Evolutionary conservation across 1,140 invertebrate species (phyloP), one percentile per base, ranked within the genome.

Genomic region (Nasonia vitripennis): DNA sequence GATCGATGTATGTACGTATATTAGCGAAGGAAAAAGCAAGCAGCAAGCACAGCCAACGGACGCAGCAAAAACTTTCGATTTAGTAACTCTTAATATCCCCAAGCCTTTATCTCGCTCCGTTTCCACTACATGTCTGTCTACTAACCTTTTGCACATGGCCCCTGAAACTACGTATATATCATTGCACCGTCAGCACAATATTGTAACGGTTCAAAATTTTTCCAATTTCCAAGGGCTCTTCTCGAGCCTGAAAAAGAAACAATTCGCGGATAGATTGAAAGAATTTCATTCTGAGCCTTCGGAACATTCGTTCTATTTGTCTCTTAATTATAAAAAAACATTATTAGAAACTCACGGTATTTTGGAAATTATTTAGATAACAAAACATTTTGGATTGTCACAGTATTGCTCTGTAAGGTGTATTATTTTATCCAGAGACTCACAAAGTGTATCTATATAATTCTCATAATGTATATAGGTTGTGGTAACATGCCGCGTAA

Each of bases 351-450:
- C 9, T 48, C 10, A 48, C 4, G 10, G 48, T 74, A 37, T 78
- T 48, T 20, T 62, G 34, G 6, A 62, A 62, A 73, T 62, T 17
- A 74, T 27, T n/a, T 48, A 70, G 27, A 45, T 37, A 70, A 37
- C 34, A 37, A 37, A 81, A 73, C 45, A 31, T 73, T 9, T 78
- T 84, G 82, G 78, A 84, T 78, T 84, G 62, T 84, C 20, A 68
- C 48, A 74, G 27, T 77, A 83, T 77, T 62, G 51, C 17, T 6
- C 37, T 83, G 12, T 20, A 20, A 62, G 6, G 31, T 74, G 27
- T 75, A 62, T 2, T 74, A n/a, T 20, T 62, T 2, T 20, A 62
- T 5, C 4, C 4, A 62, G n/a, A 17, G 17, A 62, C 55, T 62
- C 14, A 17, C 48, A 17, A 62, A 6, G n/a, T 20, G 10, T 17